Conservation (phyloP, 2,797 vertebrate species). For the Rhinichthys osculus region DNA sequence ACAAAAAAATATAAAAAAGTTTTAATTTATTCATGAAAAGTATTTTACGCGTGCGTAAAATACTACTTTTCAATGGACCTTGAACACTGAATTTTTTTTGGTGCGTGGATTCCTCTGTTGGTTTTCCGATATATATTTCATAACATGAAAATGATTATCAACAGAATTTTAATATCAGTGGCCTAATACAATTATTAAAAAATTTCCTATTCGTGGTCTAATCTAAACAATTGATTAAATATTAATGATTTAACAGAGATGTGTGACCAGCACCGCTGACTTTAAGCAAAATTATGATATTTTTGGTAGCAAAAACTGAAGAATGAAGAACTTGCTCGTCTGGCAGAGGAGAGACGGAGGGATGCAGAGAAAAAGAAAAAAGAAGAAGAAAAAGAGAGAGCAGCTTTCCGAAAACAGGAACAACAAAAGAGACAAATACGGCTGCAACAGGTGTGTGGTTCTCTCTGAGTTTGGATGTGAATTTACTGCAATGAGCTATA, state of each 20-base stretch:
- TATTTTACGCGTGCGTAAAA: too few relatives aligned
- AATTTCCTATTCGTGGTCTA: background rate
- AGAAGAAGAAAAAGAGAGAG: conserved; percentile 74
- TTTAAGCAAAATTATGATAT: background rate
- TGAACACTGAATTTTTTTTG: too few relatives aligned
- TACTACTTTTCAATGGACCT: background rate
- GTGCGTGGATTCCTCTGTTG: too few relatives aligned
- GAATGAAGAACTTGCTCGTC: conserved; percentile 84
- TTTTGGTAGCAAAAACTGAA: conserved; percentile 83
- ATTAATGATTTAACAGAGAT: background rate
- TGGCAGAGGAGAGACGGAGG: conserved; percentile 78
- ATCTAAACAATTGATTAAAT: background rate
- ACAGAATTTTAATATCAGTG: too few relatives aligned
- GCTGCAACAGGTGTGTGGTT: conserved; percentile 74
- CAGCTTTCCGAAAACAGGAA: conserved; percentile 73
- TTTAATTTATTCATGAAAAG: background rate
- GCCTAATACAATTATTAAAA: too few relatives aligned
- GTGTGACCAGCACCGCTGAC: background rate
- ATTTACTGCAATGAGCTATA: background rate
- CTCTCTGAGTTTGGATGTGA: background rate
- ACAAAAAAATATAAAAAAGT: background rate
- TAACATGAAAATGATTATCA: too few relatives aligned
- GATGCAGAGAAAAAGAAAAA: conserved; percentile 80
- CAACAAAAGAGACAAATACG: conserved; percentile 77
- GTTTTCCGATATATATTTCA: too few relatives aligned